These are phyloP conservation scores for Phyllopteryx taeniolatus DNA, from an alignment of 2,113 vertebrate species.

Conservation along the genomic window DNA sequence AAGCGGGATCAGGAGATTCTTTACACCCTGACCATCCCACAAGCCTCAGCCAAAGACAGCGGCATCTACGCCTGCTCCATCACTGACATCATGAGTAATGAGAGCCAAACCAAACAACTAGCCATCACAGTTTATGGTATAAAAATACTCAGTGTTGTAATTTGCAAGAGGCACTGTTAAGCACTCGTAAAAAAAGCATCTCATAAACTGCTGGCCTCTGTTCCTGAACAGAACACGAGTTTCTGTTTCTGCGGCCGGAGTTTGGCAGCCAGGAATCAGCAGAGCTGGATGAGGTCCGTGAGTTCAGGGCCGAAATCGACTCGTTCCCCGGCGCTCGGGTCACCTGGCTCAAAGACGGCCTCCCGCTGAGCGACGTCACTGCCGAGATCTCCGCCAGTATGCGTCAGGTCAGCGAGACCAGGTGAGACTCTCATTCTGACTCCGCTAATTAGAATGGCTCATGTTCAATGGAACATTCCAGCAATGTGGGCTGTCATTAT, in stretches of 20 bases:
- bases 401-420: constrained; percentile 79
- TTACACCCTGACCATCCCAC: constrained; percentile 86
- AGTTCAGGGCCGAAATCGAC: constrained; percentile 81
- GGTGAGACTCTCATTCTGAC: constrained; percentile 66
- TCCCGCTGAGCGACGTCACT: constrained; percentile 81
- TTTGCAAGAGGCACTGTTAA: background rate
- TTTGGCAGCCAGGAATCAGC: constrained; percentile 80
- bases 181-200: background rate
- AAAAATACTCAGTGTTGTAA: background rate
- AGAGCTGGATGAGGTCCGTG: constrained; percentile 86
- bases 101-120: constrained; percentile 82
- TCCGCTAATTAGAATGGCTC: constrained; percentile 10
- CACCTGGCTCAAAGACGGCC: constrained; percentile 89
- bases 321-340: constrained; percentile 83
- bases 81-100: constrained; percentile 80
- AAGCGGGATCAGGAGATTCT: constrained; percentile 68
- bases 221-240: constrained; percentile 78
- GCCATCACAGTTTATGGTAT: constrained; percentile 86
- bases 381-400: constrained; percentile 86
- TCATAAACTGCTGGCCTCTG: constrained; percentile 1
- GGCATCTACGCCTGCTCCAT: constrained; percentile 91
- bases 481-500: constrained; percentile 12
- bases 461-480: constrained; percentile 25
- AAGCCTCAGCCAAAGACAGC: constrained; percentile 87
- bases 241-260: constrained; percentile 78